phyloP scores from a whole-genome alignment of 2,797 vertebrate genomes.

The Remorina albescens region DNA sequence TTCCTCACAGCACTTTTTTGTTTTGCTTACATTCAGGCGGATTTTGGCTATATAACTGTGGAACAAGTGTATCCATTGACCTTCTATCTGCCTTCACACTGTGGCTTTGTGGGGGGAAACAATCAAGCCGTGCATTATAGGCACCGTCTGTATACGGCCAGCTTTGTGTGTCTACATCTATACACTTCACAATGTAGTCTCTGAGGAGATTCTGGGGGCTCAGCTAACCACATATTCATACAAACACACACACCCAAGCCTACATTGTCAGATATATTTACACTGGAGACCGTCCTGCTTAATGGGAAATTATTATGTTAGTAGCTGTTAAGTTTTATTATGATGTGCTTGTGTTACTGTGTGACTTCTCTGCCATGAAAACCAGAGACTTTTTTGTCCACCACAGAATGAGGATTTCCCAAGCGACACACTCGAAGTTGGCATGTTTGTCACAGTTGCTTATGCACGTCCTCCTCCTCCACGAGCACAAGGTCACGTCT shows the following conservation, averaged over 20 bases:
- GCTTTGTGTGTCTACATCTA: conserved; percentile 32
- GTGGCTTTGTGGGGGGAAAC: conserved; percentile 43
- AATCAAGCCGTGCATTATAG: conserved; percentile 24
- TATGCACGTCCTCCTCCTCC: conserved; percentile 3
- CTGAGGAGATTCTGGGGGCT: conserved; percentile 17
- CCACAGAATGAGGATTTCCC: conserved; percentile 26
- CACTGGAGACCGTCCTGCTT: conserved; percentile 26
- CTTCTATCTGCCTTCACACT: conserved; percentile 30
- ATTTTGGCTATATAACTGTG: background rate
- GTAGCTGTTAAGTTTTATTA: conserved; percentile 9
- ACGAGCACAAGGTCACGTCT: conserved; percentile 11
- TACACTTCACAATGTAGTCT: conserved; percentile 30
- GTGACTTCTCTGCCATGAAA: conserved; percentile 37
- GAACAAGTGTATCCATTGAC: conserved; percentile 37
- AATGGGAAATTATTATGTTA: conserved; percentile 11
- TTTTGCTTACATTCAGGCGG: conserved; percentile 13
- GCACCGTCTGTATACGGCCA: conserved; percentile 8
- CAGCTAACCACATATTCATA: conserved; percentile 28
- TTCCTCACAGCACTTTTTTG: background rate
- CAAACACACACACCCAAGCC: conserved; percentile 10
- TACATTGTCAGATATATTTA: conserved; percentile 37
- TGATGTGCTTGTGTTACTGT: conserved; percentile 4
- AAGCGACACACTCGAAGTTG: conserved; percentile 19
- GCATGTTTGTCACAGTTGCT: conserved; percentile 31
- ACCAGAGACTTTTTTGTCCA: conserved; percentile 39